Evolutionary conservation across 2,888 invertebrate species (phyloP).

Genomic region (Tetragonisca angustula): DNA sequence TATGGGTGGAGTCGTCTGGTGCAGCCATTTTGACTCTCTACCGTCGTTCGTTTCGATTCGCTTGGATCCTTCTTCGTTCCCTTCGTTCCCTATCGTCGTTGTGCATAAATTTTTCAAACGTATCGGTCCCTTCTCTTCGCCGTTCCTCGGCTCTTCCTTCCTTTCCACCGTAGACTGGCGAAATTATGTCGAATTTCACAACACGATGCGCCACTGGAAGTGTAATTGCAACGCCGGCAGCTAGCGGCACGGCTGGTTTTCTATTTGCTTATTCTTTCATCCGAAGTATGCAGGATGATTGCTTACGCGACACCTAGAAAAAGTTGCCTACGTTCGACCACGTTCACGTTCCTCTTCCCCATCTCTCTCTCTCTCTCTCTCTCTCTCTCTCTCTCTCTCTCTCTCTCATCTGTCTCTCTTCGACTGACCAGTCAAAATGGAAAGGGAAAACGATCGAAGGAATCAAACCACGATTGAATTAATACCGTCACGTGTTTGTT

Average conservation of each 20-base stretch:
- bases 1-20: constrained; percentile 70
- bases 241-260: constrained; percentile 51
- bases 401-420: neutral
- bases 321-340: constrained; percentile 25
- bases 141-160: neutral
- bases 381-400: neutral
- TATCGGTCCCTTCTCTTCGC: neutral
- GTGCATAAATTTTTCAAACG: constrained; percentile 7
- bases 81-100: neutral
- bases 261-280: constrained; percentile 70
- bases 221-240: constrained; percentile 51
- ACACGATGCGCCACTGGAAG: constrained; percentile 37
- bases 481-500: neutral
- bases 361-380: neutral
- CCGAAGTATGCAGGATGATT: constrained; percentile 56
- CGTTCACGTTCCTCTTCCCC: neutral
- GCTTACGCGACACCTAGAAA: constrained; percentile 37
- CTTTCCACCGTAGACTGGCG: constrained; percentile 15
- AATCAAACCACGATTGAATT: constrained; percentile 23
- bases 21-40: constrained; percentile 64
- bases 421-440: neutral
- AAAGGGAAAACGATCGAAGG: neutral
- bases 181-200: constrained; percentile 49
- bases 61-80: neutral
- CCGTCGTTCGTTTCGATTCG: constrained; percentile 46